Evolutionary conservation across 2,888 invertebrate species (phyloP).

Genomic region (Myathropa florea): DNA sequence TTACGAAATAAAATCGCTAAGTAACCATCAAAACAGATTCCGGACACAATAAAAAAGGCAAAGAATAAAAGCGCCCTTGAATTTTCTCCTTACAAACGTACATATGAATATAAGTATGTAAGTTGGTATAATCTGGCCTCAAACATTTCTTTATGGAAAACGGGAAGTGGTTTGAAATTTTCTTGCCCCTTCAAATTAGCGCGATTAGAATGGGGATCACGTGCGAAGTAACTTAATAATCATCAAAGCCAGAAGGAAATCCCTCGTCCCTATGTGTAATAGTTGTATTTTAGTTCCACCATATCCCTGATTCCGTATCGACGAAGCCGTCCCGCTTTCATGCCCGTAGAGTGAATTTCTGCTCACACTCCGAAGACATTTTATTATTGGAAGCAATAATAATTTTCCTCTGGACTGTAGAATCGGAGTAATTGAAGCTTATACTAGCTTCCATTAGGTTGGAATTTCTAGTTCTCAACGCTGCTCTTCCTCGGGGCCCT

Average conservation of each 20-base stretch:
- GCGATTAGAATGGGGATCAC: constrained; percentile 45
- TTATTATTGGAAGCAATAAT: constrained; percentile 46
- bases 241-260: constrained; percentile 39
- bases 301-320: constrained; percentile 12
- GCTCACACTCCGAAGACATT: constrained; percentile 14
- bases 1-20: constrained; percentile 1
- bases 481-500: neutral
- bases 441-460: constrained; percentile 28
- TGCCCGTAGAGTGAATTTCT: constrained; percentile 8
- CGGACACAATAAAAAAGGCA: neutral
- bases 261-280: constrained; percentile 31
- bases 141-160: neutral
- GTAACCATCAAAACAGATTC: constrained; percentile 7
- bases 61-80: neutral
- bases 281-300: constrained; percentile 25
- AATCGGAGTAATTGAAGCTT: constrained; percentile 51
- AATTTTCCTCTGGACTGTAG: constrained; percentile 31
- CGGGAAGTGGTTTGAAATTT: constrained; percentile 2
- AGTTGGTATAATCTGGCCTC: neutral
- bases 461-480: neutral
- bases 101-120: neutral
- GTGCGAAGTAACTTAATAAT: constrained; percentile 51
- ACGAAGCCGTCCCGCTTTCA: neutral
- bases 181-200: constrained; percentile 19
- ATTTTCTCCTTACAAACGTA: neutral